phyloP scores from a whole-genome alignment of 2,888 invertebrate species.

The Branchellion lobata region DNA sequence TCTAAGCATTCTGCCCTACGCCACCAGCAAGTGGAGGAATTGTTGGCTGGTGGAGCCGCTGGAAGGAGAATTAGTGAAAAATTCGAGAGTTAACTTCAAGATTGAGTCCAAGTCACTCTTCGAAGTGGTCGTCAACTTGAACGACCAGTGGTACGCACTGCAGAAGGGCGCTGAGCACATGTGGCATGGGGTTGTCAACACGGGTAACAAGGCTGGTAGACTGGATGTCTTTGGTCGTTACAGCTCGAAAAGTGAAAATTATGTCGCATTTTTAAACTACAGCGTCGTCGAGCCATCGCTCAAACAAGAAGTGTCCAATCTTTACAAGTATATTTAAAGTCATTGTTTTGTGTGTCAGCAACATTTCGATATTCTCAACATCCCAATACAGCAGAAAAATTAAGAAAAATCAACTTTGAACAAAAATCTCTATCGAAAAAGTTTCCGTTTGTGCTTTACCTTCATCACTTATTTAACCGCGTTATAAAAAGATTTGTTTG shows the following conservation, averaged over 20 bases:
- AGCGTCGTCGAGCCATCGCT: conserved; percentile 41
- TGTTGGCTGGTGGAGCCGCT: conserved; percentile 51
- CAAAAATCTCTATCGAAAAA: not conserved
- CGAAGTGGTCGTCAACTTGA: conserved; percentile 49
- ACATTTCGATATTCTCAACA: too few species aligned
- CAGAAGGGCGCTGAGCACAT: conserved; percentile 10
- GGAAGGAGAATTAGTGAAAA: conserved; percentile 48
- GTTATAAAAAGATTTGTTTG: not conserved
- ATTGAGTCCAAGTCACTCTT: conserved; percentile 49
- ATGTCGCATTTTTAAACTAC: conserved; percentile 52
- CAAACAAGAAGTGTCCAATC: conserved; percentile 43
- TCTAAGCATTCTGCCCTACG: conserved; percentile 45
- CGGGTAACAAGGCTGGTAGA: conserved; percentile 48
- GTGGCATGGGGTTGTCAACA: conserved; percentile 48
- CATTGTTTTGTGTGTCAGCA: too few species aligned
- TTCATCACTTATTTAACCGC: not conserved
- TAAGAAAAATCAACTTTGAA: too few species aligned
- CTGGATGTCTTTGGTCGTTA: conserved; percentile 50
- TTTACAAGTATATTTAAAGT: conserved; percentile 46
- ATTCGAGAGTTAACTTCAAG: conserved; percentile 48
- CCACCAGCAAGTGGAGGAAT: conserved; percentile 50
- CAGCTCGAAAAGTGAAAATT: conserved; percentile 49
- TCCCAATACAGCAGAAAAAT: too few species aligned
- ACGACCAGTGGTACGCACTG: conserved; percentile 28
- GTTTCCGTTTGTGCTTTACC: too few species aligned